These are phyloP conservation scores for Edolisoma coerulescens DNA, from an alignment of 2,113 vertebrate species.

Conservation along the genomic window DNA sequence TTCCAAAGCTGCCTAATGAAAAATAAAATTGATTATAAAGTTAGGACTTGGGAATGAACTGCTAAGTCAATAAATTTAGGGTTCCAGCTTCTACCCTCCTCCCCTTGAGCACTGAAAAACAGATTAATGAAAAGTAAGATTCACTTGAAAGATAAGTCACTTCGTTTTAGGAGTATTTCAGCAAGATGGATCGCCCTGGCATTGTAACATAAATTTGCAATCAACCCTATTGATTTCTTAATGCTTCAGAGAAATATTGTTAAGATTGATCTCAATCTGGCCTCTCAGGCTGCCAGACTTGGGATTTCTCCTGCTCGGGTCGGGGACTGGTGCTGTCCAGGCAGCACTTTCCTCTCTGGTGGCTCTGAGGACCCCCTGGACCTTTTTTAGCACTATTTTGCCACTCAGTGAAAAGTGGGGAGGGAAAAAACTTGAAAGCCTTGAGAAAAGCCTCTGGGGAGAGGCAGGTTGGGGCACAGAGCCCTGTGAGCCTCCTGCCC, in stretches of 20 bases:
- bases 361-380: fast-evolving
- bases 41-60: slow-evolving; percentile 61
- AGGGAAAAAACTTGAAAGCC: neutral
- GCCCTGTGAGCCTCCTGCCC: neutral
- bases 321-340: neutral
- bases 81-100: slow-evolving; percentile 3
- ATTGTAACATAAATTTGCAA: slow-evolving; percentile 75
- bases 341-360: neutral
- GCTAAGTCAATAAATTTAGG: slow-evolving; percentile 62
- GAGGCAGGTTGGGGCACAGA: fast-evolving
- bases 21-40: slow-evolving; percentile 72
- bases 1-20: slow-evolving; percentile 66
- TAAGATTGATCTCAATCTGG: slow-evolving; percentile 61
- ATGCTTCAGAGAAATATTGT: slow-evolving; percentile 71
- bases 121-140: slow-evolving; percentile 75
- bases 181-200: slow-evolving; percentile 50
- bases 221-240: slow-evolving; percentile 75
- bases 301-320: fast-evolving
- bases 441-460: neutral
- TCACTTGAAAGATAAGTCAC: slow-evolving; percentile 70
- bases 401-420: neutral
- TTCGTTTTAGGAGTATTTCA: slow-evolving; percentile 60
- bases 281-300: neutral
- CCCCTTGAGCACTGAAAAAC: slow-evolving; percentile 36
- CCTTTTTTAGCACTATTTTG: neutral